Conservation (phyloP, 2,113 vertebrate species). For the Muntiacus reevesi region DNA sequence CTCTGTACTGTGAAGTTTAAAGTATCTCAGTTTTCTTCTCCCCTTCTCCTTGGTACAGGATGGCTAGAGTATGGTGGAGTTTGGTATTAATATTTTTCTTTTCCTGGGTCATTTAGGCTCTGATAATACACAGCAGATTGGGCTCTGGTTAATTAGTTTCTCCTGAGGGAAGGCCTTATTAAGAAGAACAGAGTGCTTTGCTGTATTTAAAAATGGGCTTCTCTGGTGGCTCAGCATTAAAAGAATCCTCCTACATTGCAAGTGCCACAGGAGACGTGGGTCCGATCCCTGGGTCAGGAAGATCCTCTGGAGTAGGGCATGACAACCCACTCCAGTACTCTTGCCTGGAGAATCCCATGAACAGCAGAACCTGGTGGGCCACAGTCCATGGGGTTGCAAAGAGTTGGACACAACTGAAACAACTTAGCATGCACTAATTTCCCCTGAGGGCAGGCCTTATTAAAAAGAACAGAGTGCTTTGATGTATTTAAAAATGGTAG, state of each 20-base stretch:
- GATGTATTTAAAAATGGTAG: not conserved
- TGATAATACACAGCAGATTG: not conserved
- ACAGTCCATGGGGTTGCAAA: not conserved
- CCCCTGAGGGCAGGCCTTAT: not conserved
- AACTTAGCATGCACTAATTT: not conserved
- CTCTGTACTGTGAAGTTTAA: not conserved
- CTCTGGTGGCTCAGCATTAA: not conserved
- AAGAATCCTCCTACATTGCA: not conserved
- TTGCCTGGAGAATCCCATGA: not conserved
- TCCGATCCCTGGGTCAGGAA: not conserved
- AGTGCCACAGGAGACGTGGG: not conserved
- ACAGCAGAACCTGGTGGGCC: not conserved
- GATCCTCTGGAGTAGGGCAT: not conserved
- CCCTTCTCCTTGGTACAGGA: not conserved
- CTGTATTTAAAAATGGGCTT: not conserved
- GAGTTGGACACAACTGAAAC: not conserved
- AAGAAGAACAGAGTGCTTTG: not conserved
- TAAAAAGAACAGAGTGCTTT: not conserved
- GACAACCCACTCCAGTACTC: not conserved
- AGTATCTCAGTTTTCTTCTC: not conserved
- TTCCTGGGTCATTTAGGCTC: not conserved
- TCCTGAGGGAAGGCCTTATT: not conserved
- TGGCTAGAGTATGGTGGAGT: not conserved
- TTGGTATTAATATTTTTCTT: not conserved
- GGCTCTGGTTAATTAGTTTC: not conserved